Conservation (phyloP, 2,888 invertebrate genomes). For the Loripinus fragilis region DNA sequence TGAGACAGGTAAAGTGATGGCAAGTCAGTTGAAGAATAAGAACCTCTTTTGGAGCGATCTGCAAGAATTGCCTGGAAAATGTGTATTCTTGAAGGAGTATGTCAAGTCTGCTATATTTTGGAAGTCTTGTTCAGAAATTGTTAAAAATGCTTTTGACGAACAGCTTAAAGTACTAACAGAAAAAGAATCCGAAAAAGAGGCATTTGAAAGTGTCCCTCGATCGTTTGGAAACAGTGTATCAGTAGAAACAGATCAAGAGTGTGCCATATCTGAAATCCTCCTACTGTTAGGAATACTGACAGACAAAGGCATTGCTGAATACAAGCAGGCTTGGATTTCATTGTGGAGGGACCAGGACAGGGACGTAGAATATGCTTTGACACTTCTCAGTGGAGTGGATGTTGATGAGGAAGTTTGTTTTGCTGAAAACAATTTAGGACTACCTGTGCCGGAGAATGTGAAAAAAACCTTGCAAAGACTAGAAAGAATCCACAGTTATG, state of each 20-base stretch:
- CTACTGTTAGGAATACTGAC: not conserved
- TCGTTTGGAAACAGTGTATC: not conserved
- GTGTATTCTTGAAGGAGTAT: not conserved
- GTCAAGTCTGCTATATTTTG: slow-evolving; percentile 22
- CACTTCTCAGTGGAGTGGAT: slow-evolving; percentile 20
- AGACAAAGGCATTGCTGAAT: slow-evolving; percentile 2
- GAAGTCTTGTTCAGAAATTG: not conserved
- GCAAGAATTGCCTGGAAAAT: not conserved
- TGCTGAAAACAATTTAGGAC: slow-evolving; percentile 21
- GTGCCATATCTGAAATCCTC: not conserved
- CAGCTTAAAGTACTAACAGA: no score
- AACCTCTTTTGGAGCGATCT: not conserved
- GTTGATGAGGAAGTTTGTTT: slow-evolving; percentile 34
- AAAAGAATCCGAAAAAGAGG: not conserved
- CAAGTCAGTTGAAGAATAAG: no score
- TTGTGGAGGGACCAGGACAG: slow-evolving; percentile 23
- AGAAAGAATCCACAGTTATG: not conserved
- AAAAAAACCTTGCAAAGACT: slow-evolving; percentile 14
- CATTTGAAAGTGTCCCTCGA: not conserved
- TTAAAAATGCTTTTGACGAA: not conserved
- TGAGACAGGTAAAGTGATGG: no score
- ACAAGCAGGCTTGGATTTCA: slow-evolving; percentile 41
- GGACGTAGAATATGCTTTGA: slow-evolving; percentile 20
- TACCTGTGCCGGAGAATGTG: not conserved
- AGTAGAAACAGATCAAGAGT: not conserved